Conservation (phyloP, 2,113 vertebrate species). For the Pteropus alecto region DNA sequence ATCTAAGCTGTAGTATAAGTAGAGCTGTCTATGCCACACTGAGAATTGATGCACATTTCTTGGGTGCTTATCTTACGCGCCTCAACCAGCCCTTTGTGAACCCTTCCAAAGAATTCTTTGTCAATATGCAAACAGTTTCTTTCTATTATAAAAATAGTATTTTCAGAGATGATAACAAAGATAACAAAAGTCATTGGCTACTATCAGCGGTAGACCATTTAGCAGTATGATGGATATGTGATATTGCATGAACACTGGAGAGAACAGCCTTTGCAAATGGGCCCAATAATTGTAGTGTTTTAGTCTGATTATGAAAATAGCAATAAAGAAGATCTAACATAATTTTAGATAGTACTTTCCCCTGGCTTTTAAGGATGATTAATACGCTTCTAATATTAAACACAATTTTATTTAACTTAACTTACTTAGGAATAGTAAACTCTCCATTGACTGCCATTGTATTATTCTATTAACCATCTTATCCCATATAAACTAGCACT, state of each 20-base stretch:
- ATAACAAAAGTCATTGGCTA: not conserved
- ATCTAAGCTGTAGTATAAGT: not conserved
- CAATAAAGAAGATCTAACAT: not conserved
- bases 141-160: not conserved
- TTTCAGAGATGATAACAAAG: not conserved
- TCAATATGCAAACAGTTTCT: not conserved
- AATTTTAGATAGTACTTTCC: not conserved
- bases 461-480: not conserved
- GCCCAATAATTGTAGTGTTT: not conserved
- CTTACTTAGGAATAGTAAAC: not conserved
- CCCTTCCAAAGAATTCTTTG: not conserved
- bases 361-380: slow-evolving; percentile 1
- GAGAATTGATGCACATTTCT: not conserved
- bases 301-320: not conserved
- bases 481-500: not conserved
- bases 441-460: not conserved
- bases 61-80: not conserved
- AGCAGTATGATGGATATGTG: not conserved
- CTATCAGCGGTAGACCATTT: not conserved
- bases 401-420: slow-evolving; percentile 7
- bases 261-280: not conserved
- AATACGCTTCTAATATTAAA: not conserved
- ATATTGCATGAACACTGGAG: not conserved
- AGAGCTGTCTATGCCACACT: not conserved
- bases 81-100: not conserved